These are phyloP conservation scores for Julus scanicus DNA, from an alignment of 2,888 invertebrate species.

Conservation along the genomic window DNA sequence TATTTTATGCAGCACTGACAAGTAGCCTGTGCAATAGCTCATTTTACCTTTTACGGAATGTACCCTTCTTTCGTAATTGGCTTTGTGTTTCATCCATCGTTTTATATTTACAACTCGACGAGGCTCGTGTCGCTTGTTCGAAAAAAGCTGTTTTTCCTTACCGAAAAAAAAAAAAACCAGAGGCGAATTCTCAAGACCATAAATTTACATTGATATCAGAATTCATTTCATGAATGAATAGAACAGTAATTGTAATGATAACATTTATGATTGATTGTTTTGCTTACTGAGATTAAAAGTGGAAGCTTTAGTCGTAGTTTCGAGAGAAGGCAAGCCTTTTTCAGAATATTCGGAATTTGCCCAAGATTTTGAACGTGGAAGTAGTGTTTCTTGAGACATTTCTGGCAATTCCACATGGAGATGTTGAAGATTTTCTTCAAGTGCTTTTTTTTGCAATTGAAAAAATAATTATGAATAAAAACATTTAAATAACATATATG, in stretches of 20 bases:
- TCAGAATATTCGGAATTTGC: constrained; percentile 27
- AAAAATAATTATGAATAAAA: background rate
- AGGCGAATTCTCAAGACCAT: background rate
- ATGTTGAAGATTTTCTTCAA: constrained; percentile 30
- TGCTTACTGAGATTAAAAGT: background rate
- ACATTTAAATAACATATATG: background rate
- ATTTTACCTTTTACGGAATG: background rate
- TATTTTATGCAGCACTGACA: background rate
- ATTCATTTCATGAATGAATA: background rate
- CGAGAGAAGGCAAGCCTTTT: background rate
- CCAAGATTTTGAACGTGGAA: constrained; percentile 40
- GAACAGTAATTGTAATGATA: background rate
- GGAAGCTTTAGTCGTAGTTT: constrained; percentile 1
- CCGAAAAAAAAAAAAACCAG: background rate
- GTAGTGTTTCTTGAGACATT: constrained; percentile 29
- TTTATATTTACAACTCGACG: constrained; percentile 27
- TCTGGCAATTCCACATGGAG: constrained; percentile 23
- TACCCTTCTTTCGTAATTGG: background rate
- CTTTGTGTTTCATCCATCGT: background rate
- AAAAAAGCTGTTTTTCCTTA: background rate
- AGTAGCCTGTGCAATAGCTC: background rate
- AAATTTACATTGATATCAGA: background rate
- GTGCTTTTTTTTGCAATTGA: constrained; percentile 3
- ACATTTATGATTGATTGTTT: background rate
- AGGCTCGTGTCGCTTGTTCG: background rate